Base-by-base conservation (phyloP, 2,113 vertebrate genomes). In the Channa maculata region DNA sequence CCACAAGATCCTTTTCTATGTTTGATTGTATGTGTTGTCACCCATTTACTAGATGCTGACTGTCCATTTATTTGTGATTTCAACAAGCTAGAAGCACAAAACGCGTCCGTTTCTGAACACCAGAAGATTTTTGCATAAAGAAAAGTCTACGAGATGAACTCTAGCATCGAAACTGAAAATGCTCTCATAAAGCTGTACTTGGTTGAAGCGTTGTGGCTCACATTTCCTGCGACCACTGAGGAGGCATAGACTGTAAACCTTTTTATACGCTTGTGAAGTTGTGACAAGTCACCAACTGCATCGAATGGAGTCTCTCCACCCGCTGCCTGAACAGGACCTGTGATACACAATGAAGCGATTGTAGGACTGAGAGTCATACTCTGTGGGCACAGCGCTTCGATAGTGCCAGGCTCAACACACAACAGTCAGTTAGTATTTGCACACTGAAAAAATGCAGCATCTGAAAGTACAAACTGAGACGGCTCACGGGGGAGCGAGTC, bases 311-410 rank as follows among this genome's bases (percentile, higher is more conserved):
- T 24, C 10, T 77, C 62, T 54, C 48, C 33, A 13, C 34, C 33
- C 52, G 8, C 45, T 37, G 44, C 46, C 48, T 37, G 34, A 59
- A 49, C 46, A 62, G 48, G 44, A 65, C 13, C 2, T 5, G 46
- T 8, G 38, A 33, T 6, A 24, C 2, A 86, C 77, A 84, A 77
- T 65, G 65, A 33, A 8, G 15, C 49, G 2, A 58, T 77, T 86
- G 76, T 84, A 3, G 4, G 36, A 39, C 63, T 64, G 66, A 63
- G 62, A 64, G 65, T 14, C 44, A 6, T 10, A 39, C 33, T 51
- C 5, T 63, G 52, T 41, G 73, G 37, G 65, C 4, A 5, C 46
- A 54, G 33, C 7, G 46, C 39, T 64, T 24, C 9, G 1, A 8
- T 10, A 33, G 52, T 10, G 8, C 50, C 48, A n/a, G 60, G 14